phyloP scores from a whole-genome alignment of 2,888 invertebrate species.

The Acleris emargana region DNA sequence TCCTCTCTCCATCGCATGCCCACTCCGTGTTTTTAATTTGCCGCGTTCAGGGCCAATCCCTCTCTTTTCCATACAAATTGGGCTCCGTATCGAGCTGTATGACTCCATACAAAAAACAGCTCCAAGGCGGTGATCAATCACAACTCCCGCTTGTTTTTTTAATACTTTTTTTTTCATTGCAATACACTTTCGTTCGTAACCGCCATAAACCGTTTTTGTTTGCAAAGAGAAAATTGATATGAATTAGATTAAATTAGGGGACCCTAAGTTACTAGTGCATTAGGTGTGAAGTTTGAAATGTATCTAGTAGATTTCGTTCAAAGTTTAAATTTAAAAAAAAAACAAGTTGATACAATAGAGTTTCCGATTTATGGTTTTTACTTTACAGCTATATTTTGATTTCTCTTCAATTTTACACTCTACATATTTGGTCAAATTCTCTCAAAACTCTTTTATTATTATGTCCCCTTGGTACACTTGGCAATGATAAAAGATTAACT shows the following conservation, averaged over 20 bases:
- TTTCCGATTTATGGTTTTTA: too few relatives aligned
- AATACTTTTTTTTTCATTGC: slow-evolving; percentile 78
- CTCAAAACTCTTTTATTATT: too few relatives aligned
- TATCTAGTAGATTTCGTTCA: not conserved
- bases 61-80: too few relatives aligned
- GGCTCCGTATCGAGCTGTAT: too few relatives aligned
- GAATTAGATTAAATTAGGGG: slow-evolving; percentile 72
- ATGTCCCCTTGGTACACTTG: too few relatives aligned
- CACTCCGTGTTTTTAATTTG: slow-evolving; percentile 79
- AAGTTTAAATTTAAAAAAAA: not conserved
- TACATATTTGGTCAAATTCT: too few relatives aligned
- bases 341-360: too few relatives aligned
- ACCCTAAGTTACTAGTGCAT: slow-evolving; percentile 20
- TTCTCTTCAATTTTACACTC: too few relatives aligned
- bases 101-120: slow-evolving; percentile 73
- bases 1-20: slow-evolving; percentile 79
- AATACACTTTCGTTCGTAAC: slow-evolving; percentile 79
- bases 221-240: slow-evolving; percentile 76
- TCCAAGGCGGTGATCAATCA: slow-evolving; percentile 81
- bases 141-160: slow-evolving; percentile 71
- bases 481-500: too few relatives aligned
- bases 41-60: too few relatives aligned
- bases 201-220: slow-evolving; percentile 76
- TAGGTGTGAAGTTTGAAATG: slow-evolving; percentile 4
- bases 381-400: too few relatives aligned